Evolutionary conservation across 2,888 invertebrate genomes (phyloP).

Genomic region (Protophormia terraenovae): DNA sequence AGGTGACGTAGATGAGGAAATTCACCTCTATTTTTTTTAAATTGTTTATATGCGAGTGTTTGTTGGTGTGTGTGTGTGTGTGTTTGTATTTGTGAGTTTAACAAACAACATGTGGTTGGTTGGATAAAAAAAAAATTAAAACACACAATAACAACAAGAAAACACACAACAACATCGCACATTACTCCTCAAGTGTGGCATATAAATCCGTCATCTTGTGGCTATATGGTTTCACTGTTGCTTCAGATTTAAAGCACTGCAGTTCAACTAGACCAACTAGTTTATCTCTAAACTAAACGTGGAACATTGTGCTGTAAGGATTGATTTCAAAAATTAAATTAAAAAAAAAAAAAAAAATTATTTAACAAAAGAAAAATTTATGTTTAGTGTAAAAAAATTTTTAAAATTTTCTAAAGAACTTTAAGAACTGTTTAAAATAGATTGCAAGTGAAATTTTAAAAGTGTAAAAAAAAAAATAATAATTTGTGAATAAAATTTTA

Average conservation of each 20-base stretch:
- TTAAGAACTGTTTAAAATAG: neutral
- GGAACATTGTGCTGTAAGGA: constrained; percentile 20
- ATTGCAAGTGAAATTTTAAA: neutral
- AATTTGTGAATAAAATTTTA: neutral
- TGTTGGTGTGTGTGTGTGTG: neutral
- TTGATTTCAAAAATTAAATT: neutral
- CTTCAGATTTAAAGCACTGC: constrained; percentile 76
- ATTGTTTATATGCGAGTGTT: neutral
- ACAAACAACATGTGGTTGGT: constrained; percentile 67
- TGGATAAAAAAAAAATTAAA: constrained; percentile 23
- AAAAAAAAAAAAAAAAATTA: constrained; percentile 2
- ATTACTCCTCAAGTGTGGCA: constrained; percentile 61
- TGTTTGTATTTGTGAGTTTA: constrained; percentile 9
- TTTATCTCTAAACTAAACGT: constrained; percentile 17
- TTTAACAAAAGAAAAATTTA: neutral
- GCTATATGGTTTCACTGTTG: constrained; percentile 76
- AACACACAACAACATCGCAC: constrained; percentile 6
- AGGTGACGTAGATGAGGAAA: constrained; percentile 24
- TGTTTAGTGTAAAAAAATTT: neutral
- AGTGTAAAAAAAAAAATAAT: neutral
- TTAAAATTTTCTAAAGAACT: neutral
- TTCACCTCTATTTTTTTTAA: constrained; percentile 35
- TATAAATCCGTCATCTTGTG: constrained; percentile 77
- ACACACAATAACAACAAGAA: neutral
- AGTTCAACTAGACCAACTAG: constrained; percentile 70